phyloP scores from a whole-genome alignment of 2,113 vertebrate genomes.

The Gorsachius goisagi region DNA sequence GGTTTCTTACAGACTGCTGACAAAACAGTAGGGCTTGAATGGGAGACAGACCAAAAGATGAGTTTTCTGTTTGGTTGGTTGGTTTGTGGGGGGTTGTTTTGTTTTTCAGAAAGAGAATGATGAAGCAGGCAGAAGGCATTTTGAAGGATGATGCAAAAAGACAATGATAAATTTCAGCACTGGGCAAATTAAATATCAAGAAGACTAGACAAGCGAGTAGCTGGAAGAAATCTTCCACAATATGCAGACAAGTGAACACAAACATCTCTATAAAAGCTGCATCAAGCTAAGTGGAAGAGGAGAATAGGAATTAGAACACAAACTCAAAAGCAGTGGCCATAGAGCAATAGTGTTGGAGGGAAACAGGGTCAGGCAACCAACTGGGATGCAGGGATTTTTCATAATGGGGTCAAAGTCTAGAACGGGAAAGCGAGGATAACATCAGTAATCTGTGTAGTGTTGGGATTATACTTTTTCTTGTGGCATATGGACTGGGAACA shows the following conservation, averaged over 20 bases:
- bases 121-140: neutral
- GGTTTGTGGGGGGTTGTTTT: neutral
- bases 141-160: neutral
- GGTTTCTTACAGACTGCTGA: neutral
- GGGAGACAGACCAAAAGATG: neutral
- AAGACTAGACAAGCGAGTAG: neutral
- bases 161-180: neutral
- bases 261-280: neutral
- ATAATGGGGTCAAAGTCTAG: neutral
- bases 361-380: neutral
- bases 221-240: neutral
- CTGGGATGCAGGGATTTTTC: neutral
- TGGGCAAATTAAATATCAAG: neutral
- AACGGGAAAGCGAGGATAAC: neutral
- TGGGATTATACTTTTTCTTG: neutral
- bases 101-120: neutral
- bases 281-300: neutral
- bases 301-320: neutral
- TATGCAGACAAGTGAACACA: neutral
- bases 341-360: neutral
- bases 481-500: neutral
- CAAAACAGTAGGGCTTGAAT: neutral
- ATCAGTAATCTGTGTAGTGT: neutral
- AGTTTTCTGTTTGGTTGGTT: neutral
- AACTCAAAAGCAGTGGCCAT: neutral